phyloP scores from a whole-genome alignment of 2,113 vertebrate species.

The Varanus komodoensis region DNA sequence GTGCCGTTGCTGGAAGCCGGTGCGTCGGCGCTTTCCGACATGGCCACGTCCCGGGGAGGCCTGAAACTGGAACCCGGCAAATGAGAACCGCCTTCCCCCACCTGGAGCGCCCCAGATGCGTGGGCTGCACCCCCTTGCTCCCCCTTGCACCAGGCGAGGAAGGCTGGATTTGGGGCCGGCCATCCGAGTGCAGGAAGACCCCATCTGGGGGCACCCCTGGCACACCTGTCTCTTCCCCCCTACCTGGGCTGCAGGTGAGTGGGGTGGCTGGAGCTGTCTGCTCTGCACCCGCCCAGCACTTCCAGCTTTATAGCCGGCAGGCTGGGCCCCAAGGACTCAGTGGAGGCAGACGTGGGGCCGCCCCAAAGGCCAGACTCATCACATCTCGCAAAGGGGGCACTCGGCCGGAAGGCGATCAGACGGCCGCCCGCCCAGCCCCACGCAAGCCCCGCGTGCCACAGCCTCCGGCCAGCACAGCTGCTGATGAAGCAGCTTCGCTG shows the following conservation, averaged over 20 bases:
- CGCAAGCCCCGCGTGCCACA: background rate
- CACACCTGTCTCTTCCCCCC: conserved; percentile 61
- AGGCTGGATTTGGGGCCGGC: background rate
- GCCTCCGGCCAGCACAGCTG: conserved; percentile 33
- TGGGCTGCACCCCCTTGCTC: too few relatives aligned
- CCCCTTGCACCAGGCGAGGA: too few relatives aligned
- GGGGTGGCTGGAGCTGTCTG: conserved; percentile 68
- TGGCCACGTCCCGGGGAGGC: conserved; percentile 70
- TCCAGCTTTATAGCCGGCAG: conserved; percentile 88
- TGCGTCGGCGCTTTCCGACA: conserved; percentile 89
- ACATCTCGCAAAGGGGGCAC: conserved; percentile 76
- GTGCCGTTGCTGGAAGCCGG: conserved; percentile 79
- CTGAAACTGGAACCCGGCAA: conserved; percentile 23
- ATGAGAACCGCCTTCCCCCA: background rate
- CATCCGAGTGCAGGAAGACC: fast-evolving
- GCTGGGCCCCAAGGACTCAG: conserved; percentile 80
- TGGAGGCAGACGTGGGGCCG: conserved; percentile 78
- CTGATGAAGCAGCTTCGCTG: conserved; percentile 84
- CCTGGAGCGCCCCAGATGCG: too few relatives aligned
- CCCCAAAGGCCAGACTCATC: conserved; percentile 78
- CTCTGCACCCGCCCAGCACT: conserved; percentile 63
- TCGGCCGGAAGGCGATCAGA: conserved; percentile 72
- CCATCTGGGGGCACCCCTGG: conserved; percentile 10
- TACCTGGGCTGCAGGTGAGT: conserved; percentile 87
- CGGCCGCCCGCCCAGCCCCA: conserved; percentile 35